Evolutionary conservation across 2,888 invertebrate species (phyloP), one percentile per base, ranked within the genome.

Genomic region (Lobophora halterata): DNA sequence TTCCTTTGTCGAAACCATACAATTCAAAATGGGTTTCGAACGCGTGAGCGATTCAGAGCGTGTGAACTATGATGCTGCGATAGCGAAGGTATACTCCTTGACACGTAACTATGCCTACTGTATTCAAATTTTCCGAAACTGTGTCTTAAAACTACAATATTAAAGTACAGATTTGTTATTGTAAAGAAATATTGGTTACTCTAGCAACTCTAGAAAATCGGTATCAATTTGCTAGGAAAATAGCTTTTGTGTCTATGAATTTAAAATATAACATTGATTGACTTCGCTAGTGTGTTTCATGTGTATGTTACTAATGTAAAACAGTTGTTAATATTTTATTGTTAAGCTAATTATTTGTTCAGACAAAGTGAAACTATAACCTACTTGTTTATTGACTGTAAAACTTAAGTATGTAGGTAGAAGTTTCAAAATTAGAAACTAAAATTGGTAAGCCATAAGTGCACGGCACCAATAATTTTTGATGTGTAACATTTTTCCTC

Each of bases 11-110:
- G 46, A 51, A 58, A 61, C 58, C 56, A 48, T 58, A 51, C 42
- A 27, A 24, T 55, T 49, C 40, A 40, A 47, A 52, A 58, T 58
- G 46, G 46, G 46, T 46, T 51, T 41, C 31, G 40, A 48, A 55
- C 46, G 45, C 43, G 41, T 26, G 32, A 40, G 38, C 21, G 63
- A 76, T 79, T 69, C 62, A 65, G 79, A 79, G 79, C 81, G 79
- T 80, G 80, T 55, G 79, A 79, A 69, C 57, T 49, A 47, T 46
- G 59, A 58, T 57, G 48, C 42, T 44, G 32, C 35, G 58, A 63
- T 62, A 58, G 48, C 35, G 33, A 23, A 42, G 31, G 24, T 37
- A 41, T 30, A 45, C 36, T 44, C 45, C 46, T 45, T 50, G 50
- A 44, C 46, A 51, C 39, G 43, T 44, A 38, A 33, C 42, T 28